Base-by-base conservation (phyloP, 2,888 invertebrate species). In the Eurytoma californica region DNA sequence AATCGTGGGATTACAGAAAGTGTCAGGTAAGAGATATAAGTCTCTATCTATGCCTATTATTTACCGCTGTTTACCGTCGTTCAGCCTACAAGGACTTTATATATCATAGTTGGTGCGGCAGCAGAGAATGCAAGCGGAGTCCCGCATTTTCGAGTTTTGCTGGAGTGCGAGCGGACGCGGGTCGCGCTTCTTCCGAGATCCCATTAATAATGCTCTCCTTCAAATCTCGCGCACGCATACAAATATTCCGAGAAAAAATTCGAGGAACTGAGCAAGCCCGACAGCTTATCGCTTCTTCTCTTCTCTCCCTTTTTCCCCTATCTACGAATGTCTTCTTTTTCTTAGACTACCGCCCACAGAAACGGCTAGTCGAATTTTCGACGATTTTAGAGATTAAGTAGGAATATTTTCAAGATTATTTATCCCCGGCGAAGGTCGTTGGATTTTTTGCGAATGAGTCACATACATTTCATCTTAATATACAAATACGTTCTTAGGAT, bases 201-300 rank as follows among this genome's bases (percentile, higher is more conserved):
- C 66, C 81, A 81, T 81, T 81, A 77, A 79, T 81, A 81, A 77
- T 65, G 68, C 77, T 70, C 81, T 74, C 73, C 74, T 77, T 79
- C 81, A 79, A 79, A 81, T 79, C 68, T 77, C 60, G 39, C 18
- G 66, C 60, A 58, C 39, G 61, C 53, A 51, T 53, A 73, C 76
- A 57, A 68, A 77, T 67, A 73, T 81, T 81, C 79, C 65, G 28
- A 79, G 79, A 79, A 79, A 78, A 81, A 81, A 70, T 61, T 47
- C 0, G 39, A 74, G 60, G 58, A 28, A 47, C 51, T 12, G 12
- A 51, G 14, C 51, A 51, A 39, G 24, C 20, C n/a, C 39, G 49
- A 16, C 16, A 7, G 58, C 72, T 79, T 69, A 65, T 66, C 67
- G 68, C 61, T 72, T 66, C 30, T 49, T 53, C n/a, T 47, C 58